Evolutionary conservation across 2,113 vertebrate species (phyloP), one percentile per base, ranked within the genome.

Genomic region (Coryphaenoides rupestris): DNA sequence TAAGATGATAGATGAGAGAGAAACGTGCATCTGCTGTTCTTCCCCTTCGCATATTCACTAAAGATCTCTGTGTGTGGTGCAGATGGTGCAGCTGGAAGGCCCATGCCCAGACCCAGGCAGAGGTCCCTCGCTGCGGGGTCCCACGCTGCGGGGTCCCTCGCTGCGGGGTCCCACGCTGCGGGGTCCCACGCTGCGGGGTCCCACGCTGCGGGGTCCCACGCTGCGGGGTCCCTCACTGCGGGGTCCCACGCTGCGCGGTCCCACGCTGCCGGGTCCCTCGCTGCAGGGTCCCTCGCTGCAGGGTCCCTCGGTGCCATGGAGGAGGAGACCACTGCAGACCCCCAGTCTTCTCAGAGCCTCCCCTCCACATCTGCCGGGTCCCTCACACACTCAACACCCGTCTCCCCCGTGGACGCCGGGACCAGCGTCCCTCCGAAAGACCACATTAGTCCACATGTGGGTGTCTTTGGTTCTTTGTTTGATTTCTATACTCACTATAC

Each of bases 41-140:
- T 3, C 10, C 26, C 10, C 66, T 57, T 54, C 22, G 22, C 22
- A 33, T 65, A 55, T 21, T 21, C 77, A 58, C 6, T 2, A 55
- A 3, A 55, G 21, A 17, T n/a, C 67, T n/a, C 64, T 17, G 4
- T 15, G 10, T 68, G 6, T 40, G 33, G 33, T 40, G 33, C 13
- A 40, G 33, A 40, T 40, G 33, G 67, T 61, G 22, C 69, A 58
- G 22, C 67, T 9, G 66, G 85, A 21, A 87, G 75, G 54, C 80
- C 47, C 47, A 50, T 74, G 75, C 93, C 92, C 63, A 92, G 76
- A 74, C 92, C 92, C 68, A 87, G 86, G 19, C 89, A 90, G 46
- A 88, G 91, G 76, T 87, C 63, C 50, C 59, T 88, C 17, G 87
- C 69, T 57, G 73, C 82, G 69, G 85, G 54, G 17, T 68, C 13